These are phyloP conservation scores for Anoplius nigerrimus DNA, from an alignment of 2,888 invertebrate genomes.

Conservation along the genomic window DNA sequence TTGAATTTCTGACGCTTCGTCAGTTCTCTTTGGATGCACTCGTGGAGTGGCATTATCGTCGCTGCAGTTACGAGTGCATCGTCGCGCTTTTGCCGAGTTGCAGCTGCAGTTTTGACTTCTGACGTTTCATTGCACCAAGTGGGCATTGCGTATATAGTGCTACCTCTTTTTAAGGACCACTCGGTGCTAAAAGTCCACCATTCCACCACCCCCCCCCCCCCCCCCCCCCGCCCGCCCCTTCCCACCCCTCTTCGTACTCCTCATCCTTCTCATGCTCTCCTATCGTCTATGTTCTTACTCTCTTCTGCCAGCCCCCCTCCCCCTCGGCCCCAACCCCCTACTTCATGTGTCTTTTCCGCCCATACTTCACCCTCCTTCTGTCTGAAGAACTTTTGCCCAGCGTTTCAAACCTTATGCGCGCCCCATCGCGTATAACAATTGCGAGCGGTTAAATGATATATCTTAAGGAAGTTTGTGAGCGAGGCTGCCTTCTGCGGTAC, in stretches of 20 bases:
- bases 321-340: constrained; percentile 13
- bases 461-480: not conserved
- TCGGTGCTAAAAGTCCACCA: constrained; percentile 63
- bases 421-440: no score
- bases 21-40: constrained; percentile 61
- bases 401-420: no score
- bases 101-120: constrained; percentile 48
- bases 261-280: not conserved
- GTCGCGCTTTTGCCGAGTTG: constrained; percentile 32
- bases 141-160: constrained; percentile 50
- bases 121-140: constrained; percentile 57
- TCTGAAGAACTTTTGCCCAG: not conserved
- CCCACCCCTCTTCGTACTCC: not conserved
- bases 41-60: constrained; percentile 65
- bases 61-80: constrained; percentile 57
- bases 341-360: constrained; percentile 23
- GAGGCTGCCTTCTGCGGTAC: not conserved
- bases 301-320: constrained; percentile 24
- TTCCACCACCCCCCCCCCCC: constrained; percentile 22
- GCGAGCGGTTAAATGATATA: no score
- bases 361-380: not conserved
- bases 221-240: constrained; percentile 12
- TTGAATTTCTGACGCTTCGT: constrained; percentile 68
- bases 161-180: constrained; percentile 60
- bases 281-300: constrained; percentile 15